A percentile compares a stretch with the other conserved stretches of the same genome.
These are phyloP conservation scores for Acanthiza pusilla DNA, from an alignment of 2,797 vertebrate genomes.

Conservation along the genomic window DNA sequence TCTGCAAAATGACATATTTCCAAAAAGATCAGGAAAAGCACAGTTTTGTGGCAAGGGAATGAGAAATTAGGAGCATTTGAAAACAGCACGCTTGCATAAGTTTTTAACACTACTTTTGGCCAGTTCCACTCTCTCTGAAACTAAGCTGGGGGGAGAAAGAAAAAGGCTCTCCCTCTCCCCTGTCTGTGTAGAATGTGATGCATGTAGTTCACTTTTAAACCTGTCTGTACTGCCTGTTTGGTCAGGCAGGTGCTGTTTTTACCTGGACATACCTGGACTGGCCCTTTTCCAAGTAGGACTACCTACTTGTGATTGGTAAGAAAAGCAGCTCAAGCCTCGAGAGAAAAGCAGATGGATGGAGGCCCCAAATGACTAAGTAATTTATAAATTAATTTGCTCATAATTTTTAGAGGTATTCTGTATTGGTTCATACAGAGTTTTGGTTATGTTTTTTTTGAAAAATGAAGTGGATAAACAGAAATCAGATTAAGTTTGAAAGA, in stretches of 20 bases:
- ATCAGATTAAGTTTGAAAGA: not conserved
- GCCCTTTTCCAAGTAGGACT: not conserved
- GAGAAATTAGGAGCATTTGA: not conserved
- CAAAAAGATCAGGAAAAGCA: not conserved
- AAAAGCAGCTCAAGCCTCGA: not conserved
- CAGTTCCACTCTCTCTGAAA: not conserved
- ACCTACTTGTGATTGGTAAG: not conserved
- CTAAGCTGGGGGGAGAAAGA: not conserved
- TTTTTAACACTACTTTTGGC: not conserved
- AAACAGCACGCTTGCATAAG: not conserved
- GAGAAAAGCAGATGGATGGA: not conserved
- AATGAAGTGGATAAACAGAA: not conserved
- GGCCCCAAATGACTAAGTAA: not conserved
- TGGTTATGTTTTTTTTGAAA: not conserved
- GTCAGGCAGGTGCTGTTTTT: not conserved
- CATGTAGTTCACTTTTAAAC: too few relatives aligned
- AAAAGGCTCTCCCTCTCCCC: not conserved
- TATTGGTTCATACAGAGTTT: not conserved
- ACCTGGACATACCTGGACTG: not conserved
- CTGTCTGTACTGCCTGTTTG: not conserved
- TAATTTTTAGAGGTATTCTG: not conserved
- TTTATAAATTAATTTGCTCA: not conserved
- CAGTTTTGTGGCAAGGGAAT: not conserved
- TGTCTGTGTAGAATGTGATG: not conserved
- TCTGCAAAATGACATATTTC: not conserved